Conservation (phyloP, 2,888 invertebrate genomes). For the Actias luna region DNA sequence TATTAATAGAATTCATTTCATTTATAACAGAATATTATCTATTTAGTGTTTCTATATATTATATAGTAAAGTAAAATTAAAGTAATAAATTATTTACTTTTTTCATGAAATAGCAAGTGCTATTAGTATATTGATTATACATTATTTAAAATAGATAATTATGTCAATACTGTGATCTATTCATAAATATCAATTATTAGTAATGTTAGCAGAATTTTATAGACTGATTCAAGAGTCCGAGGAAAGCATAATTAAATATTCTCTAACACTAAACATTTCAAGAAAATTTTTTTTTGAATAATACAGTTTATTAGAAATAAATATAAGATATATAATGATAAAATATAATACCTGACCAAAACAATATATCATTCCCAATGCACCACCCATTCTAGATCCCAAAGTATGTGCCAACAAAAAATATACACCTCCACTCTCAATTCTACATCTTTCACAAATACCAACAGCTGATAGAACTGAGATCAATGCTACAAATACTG, state of each 20-base stretch:
- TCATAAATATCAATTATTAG: background rate
- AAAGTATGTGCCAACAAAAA: constrained; percentile 96
- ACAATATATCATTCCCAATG: constrained; percentile 95
- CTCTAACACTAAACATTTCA: no score
- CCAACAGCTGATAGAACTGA: constrained; percentile 97
- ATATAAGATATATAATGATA: background rate
- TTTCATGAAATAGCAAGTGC: no score
- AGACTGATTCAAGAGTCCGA: background rate
- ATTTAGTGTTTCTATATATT: background rate
- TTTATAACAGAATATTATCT: background rate
- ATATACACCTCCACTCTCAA: constrained; percentile 99
- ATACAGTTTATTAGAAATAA: background rate
- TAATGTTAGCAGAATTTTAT: background rate
- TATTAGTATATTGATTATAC: no score
- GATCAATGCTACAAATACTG: constrained; percentile 93
- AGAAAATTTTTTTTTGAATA: background rate
- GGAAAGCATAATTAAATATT: no score
- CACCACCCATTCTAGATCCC: constrained; percentile 95
- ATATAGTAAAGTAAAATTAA: background rate
- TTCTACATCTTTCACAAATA: constrained; percentile 96
- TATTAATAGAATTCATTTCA: background rate
- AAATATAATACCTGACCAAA: constrained; percentile 90
- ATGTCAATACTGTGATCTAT: no score
- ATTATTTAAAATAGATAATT: no score
- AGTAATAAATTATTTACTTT: no score